Evolutionary conservation across 2,888 invertebrate genomes (phyloP).

Genomic region (Ecdyonurus torrentis): DNA sequence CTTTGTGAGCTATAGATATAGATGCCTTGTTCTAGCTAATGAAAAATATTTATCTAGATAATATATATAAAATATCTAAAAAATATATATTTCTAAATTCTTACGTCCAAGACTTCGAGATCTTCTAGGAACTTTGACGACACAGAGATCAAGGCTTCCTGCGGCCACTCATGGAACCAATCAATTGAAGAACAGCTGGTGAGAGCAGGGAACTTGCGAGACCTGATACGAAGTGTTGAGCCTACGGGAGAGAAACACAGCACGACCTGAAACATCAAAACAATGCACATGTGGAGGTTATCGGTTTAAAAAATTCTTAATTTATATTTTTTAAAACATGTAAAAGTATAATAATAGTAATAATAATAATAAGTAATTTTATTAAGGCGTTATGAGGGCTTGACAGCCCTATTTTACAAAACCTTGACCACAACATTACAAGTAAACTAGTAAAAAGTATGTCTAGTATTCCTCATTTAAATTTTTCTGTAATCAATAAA

Average conservation of each 20-base stretch:
- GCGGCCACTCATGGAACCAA: conserved; percentile 97
- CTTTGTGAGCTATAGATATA: too few relatives aligned
- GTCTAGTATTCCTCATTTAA: too few relatives aligned
- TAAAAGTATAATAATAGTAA: too few relatives aligned
- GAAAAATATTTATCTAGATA: conserved; percentile 11
- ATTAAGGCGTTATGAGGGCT: too few relatives aligned
- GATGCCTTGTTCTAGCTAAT: neutral
- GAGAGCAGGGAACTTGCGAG: conserved; percentile 85
- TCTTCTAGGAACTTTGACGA: conserved; percentile 66
- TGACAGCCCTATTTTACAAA: too few relatives aligned
- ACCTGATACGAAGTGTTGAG: conserved; percentile 65
- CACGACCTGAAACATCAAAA: conserved; percentile 49
- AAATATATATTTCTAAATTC: conserved; percentile 6
- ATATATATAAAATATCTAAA: neutral
- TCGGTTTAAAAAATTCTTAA: too few relatives aligned
- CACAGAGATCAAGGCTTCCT: conserved; percentile 77
- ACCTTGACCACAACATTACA: too few relatives aligned
- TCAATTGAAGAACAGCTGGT: conserved; percentile 86
- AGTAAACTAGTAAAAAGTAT: too few relatives aligned
- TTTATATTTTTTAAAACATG: too few relatives aligned
- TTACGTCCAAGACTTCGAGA: conserved; percentile 54
- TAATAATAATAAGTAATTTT: too few relatives aligned
- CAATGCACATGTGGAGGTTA: too few relatives aligned
- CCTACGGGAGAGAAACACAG: conserved; percentile 93
- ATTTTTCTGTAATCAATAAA: too few relatives aligned